phyloP scores from a whole-genome alignment of 2,888 invertebrate genomes.

The Nomada lathburiana region DNA sequence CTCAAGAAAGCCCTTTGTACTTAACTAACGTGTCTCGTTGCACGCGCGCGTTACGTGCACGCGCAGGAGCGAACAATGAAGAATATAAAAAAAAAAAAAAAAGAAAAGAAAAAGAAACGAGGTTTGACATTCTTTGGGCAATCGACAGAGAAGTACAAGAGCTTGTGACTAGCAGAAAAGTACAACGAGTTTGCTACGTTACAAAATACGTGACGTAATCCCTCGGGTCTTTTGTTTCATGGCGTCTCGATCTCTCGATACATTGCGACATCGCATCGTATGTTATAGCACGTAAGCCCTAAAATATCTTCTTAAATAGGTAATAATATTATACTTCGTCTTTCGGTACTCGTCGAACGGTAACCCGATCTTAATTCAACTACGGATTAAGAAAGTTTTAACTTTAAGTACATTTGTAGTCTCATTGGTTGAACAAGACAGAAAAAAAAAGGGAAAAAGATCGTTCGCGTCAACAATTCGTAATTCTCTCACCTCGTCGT shows the following conservation, averaged over 20 bases:
- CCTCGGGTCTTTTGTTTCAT: constrained; percentile 16
- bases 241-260: constrained; percentile 7
- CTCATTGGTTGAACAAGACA: constrained; percentile 16
- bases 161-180: constrained; percentile 37
- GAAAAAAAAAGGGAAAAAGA: constrained; percentile 20
- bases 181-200: constrained; percentile 13
- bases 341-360: constrained; percentile 24
- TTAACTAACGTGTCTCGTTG: constrained; percentile 43
- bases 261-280: constrained; percentile 21
- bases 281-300: constrained; percentile 39
- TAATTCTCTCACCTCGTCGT: background rate
- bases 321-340: constrained; percentile 21
- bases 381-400: constrained; percentile 29
- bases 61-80: constrained; percentile 1
- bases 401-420: constrained; percentile 29
- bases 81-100: constrained; percentile 24
- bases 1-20: constrained; percentile 56
- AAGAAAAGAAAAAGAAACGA: constrained; percentile 2
- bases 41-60: constrained; percentile 26
- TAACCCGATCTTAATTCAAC: constrained; percentile 28
- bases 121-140: constrained; percentile 26
- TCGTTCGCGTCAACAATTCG: constrained; percentile 3
- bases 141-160: constrained; percentile 41
- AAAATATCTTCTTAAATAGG: constrained; percentile 34
- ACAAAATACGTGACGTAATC: constrained; percentile 31